Base-by-base conservation (phyloP, 2,797 vertebrate species). In the Sternarchorhynchus goeldii region DNA sequence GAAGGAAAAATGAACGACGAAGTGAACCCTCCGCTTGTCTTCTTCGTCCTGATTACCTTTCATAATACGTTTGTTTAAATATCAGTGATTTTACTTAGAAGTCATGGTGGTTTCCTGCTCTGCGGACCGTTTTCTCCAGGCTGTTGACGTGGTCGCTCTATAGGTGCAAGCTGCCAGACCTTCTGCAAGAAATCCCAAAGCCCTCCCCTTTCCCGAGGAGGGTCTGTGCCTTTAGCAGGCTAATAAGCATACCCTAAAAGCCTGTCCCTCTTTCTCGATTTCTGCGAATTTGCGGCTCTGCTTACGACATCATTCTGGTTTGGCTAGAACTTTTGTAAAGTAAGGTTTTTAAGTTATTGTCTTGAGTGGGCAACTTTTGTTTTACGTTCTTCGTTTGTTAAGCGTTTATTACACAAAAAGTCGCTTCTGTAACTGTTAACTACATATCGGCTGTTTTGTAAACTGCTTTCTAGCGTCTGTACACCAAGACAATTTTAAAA, bases 141-240 rank as follows among this genome's bases (percentile, higher is more conserved):
- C 85, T 93, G 92, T 89, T 90, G 90, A 94, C 92, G 92, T 94
- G 93, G 91, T 93, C 84, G 85, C 85, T 86, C 64, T 84, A 86
- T 50, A 83, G 10, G 67, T 84, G 88, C 87, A 82, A 20, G 29
- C 86, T 88, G 88, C 88, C 70, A 77, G 34, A 70, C 50, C 70
- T 29, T 84, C 75, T 86, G 75, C 39, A 10, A 41, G 83, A 89
- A 89, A 88, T 85, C 29, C 76, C 78, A 86, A 80, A 87, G 56
- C 76, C 79, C 89, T 80, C 84, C 87, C 83, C 81, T 78, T 84
- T 74, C 74, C 1, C 32, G 25, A 25, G 25, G 25, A 25, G 25
- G 25, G 25, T 25, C 25, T 25, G 25, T 25, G 25, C 25, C 25
- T 25, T 25, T 25, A 25, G 25, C 25, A 25, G 25, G 0, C 25